Evolutionary conservation across 23 tunicate species (phyloP).

Genomic region (Oikopleura dioica): DNA sequence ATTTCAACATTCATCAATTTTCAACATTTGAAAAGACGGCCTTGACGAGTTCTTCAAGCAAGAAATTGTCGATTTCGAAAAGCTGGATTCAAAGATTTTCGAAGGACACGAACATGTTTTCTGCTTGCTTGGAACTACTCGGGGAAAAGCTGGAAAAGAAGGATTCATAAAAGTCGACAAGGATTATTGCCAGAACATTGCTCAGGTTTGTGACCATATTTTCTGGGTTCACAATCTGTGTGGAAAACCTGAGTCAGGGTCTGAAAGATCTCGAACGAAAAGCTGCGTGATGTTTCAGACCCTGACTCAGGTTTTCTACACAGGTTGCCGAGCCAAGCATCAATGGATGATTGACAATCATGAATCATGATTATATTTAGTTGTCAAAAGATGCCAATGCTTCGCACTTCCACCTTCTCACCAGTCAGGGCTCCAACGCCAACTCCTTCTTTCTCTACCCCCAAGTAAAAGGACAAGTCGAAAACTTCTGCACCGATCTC

Average conservation of each 20-base stretch:
- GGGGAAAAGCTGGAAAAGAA: not conserved
- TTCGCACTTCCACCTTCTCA: not conserved
- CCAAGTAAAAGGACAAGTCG: not conserved
- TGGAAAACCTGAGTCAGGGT: too few relatives aligned
- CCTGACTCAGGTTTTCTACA: too few relatives aligned
- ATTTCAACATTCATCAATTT: too few relatives aligned
- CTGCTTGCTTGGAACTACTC: conserved; percentile 4
- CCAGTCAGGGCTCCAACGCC: not conserved
- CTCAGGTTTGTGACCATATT: too few relatives aligned
- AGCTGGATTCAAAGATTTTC: not conserved
- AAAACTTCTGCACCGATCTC: not conserved
- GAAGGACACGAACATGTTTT: not conserved
- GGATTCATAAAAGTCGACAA: conserved; percentile 6
- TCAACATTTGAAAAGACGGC: too few relatives aligned
- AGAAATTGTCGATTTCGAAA: not conserved
- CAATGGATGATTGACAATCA: too few relatives aligned
- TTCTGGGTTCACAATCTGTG: too few relatives aligned
- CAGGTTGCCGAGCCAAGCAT: too few relatives aligned
- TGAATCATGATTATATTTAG: too few relatives aligned
- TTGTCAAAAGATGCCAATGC: too few relatives aligned
- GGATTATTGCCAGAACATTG: not conserved
- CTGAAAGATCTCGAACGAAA: too few relatives aligned
- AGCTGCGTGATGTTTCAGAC: too few relatives aligned
- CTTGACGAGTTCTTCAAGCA: not conserved
- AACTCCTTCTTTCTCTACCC: not conserved